Conservation (phyloP, 2,888 invertebrate species). For the Heliothis peltigera region DNA sequence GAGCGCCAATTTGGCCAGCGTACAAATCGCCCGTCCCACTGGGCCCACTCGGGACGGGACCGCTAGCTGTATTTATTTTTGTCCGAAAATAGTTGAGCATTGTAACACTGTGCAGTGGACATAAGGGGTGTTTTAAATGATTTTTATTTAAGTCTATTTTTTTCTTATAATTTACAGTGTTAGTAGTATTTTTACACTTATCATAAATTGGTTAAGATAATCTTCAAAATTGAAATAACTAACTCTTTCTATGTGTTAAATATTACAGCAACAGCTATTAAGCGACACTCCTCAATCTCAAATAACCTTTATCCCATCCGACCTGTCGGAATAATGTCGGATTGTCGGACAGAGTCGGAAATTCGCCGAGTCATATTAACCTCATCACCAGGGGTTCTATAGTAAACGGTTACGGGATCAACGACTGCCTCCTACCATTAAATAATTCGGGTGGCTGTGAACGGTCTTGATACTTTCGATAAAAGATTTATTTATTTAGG, state of each 20-base stretch:
- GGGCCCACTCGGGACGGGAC: constrained; percentile 72
- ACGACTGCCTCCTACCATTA: constrained; percentile 80
- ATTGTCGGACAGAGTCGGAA: constrained; percentile 61
- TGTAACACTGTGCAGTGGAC: constrained; percentile 54
- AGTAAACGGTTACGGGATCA: constrained; percentile 77
- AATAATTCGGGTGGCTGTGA: constrained; percentile 62
- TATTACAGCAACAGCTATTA: constrained; percentile 6
- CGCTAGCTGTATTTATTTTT: constrained; percentile 76
- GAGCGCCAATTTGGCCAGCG: constrained; percentile 85
- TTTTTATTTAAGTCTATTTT: not conserved
- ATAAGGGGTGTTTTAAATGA: constrained; percentile 1
- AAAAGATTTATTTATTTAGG: too few relatives aligned
- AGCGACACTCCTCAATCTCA: not conserved
- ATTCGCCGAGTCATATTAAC: constrained; percentile 85
- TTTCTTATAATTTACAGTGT: too few relatives aligned
- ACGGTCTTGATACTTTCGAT: constrained; percentile 68
- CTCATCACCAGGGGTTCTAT: constrained; percentile 82
- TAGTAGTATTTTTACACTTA: too few relatives aligned
- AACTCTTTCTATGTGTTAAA: constrained; percentile 10
- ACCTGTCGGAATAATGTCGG: constrained; percentile 38
- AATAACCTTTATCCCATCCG: constrained; percentile 21
- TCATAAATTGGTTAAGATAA: too few relatives aligned
- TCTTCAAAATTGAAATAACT: not conserved
- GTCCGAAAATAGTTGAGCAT: constrained; percentile 56
- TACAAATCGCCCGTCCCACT: constrained; percentile 81